Evolutionary conservation across 53 echinoderm and acorn worm species (phyloP), one percentile per base, ranked within the genome.

Genomic region (Arbacia lixula): DNA sequence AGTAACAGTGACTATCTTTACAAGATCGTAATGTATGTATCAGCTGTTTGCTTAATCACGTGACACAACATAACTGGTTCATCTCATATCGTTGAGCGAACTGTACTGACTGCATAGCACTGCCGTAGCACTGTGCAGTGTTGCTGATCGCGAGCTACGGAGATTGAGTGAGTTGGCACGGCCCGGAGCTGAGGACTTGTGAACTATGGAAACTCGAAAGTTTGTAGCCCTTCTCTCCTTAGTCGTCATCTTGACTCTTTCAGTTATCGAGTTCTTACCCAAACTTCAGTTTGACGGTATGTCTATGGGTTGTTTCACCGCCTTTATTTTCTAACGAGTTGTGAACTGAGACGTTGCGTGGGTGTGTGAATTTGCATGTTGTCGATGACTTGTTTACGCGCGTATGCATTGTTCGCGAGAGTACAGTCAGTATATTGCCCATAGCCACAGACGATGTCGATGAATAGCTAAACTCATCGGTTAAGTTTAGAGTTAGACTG

Each of bases 231-330:
- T 87, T 53, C 37, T 77, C 16, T 87, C 87, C 3, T 29, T 87
- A 9, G 78, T 87, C 38, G 77, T 87, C 9, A 66, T 87, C 35
- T 56, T 87, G n/a, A 76, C 87, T 32, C 51, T 87, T 11, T 87
- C 87, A 10, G 78, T 87, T 9, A 66, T 87, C 40, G 87, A 87
- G 56, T 87, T 87, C 51, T 53, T 86, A 33, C 86, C 86, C 1
- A 75, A 52, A 54, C 54, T 75, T 24, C 19, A 53, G 33, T 1
- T 36, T 33, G 6, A 30, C 52, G 79, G 79, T 78, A 10, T 60
- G 56, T 30, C 21, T 29, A 29, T 50, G 1, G 30, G n/a, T 32
- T 50, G 40, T 50, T 50, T 46, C 26, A 46, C 49, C 32, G 27
- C 35, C 21, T 72, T 26, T 50, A 57, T 19, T 20, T 10, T 14